phyloP scores from a whole-genome alignment of 53 echinoderm and acorn worm genomes.

The Arbacia lixula region DNA sequence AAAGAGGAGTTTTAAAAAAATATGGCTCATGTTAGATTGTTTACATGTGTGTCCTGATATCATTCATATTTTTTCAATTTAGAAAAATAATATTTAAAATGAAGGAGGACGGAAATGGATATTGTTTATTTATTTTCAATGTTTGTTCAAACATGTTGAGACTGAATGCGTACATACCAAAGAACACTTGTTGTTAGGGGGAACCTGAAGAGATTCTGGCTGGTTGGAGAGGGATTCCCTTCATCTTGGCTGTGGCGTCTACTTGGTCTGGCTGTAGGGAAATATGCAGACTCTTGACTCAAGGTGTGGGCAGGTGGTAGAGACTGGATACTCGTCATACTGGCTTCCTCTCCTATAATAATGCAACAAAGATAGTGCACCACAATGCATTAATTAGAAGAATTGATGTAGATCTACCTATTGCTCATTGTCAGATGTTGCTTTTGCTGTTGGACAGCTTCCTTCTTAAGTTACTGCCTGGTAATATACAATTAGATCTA shows the following conservation, averaged over 20 bases:
- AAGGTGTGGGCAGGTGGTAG: neutral
- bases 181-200: conserved; percentile 66
- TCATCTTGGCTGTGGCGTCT: neutral
- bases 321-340: neutral
- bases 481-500: too few species aligned
- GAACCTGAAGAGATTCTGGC: conserved; percentile 50
- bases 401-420: neutral
- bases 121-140: too few species aligned
- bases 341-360: neutral
- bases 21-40: too few species aligned
- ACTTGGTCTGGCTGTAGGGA: neutral
- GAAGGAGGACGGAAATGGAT: too few species aligned
- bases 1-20: too few species aligned
- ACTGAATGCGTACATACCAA: too few species aligned
- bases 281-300: conserved; percentile 12
- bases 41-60: too few species aligned
- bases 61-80: too few species aligned
- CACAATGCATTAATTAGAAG: neutral
- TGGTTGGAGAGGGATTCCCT: neutral
- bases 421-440: neutral
- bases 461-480: too few species aligned
- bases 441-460: neutral
- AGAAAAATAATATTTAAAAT: too few species aligned
- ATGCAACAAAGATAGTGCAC: neutral
- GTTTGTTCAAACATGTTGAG: too few species aligned